Percentiles rank a stretch among this genome's conserved stretches.
These are phyloP conservation scores for Oikopleura albicans DNA, from an alignment of 23 tunicate species.

Conservation along the genomic window DNA sequence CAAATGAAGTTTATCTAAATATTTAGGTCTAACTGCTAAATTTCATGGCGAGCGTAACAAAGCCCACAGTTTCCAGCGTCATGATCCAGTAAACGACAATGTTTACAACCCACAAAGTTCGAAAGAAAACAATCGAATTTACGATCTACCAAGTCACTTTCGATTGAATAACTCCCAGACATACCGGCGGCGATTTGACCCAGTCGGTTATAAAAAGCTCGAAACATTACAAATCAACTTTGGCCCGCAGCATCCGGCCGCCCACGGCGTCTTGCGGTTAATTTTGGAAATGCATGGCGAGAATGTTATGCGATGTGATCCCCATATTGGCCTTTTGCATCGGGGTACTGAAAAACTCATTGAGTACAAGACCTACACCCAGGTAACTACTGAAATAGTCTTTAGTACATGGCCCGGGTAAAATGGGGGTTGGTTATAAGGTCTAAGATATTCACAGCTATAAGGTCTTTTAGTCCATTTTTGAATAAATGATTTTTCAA, in stretches of 20 bases:
- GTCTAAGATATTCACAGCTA: no score
- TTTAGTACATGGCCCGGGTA: no score
- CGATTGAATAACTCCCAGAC: neutral
- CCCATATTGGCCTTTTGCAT: constrained; percentile 81
- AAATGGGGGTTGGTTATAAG: no score
- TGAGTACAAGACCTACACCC: constrained; percentile 83
- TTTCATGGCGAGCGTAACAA: neutral
- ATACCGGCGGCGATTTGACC: neutral
- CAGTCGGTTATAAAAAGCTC: constrained; percentile 11
- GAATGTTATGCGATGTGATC: constrained; percentile 60
- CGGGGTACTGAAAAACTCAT: constrained; percentile 80
- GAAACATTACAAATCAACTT: constrained; percentile 18
- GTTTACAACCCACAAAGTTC: neutral
- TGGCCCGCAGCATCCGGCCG: constrained; percentile 91
- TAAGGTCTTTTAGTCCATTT: no score
- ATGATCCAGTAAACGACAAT: neutral
- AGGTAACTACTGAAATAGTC: constrained; percentile 29
- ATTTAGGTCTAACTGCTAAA: neutral
- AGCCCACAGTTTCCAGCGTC: neutral
- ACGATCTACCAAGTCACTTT: neutral
- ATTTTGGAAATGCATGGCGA: constrained; percentile 72
- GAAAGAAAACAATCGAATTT: neutral
- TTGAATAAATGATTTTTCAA: neutral
- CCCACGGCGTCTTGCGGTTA: constrained; percentile 78
- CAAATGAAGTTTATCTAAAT: no score